Base-by-base conservation (phyloP, 2,888 invertebrate genomes). In the Nomada fabriciana region DNA sequence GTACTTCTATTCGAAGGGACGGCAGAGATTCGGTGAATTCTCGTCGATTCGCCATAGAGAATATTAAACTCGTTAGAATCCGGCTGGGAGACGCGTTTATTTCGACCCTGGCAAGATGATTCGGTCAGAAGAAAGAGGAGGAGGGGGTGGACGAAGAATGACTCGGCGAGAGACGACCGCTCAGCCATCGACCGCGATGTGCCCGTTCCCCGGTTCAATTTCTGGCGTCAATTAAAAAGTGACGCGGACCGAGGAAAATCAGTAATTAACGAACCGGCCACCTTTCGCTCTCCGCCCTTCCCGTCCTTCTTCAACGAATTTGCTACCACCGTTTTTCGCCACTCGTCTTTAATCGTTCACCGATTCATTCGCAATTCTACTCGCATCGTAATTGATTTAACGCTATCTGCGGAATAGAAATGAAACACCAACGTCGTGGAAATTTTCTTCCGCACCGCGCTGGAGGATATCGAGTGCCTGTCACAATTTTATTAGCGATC, bases 141-240 rank as follows among this genome's bases (percentile, higher is more conserved):
- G 52, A 60, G 50, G 78, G 50, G 65, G 65, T 75, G 82, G 63
- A 63, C 77, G 80, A 84, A 88, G 89, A 88, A 92, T 92, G 92
- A 93, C 92, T 91, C 65, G 89, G 90, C 92, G 85, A 85, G 89
- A 92, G 67, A 43, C 83, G 88, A 60, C n/a, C 82, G 81, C 47
- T 36, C 76, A 76, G 78, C 55, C 70, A 50, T 73, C 76, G 77
- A 70, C 79, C 64, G 68, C 68, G 63, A 61, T 68, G 80, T 23
- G 65, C 64, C 80, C 76, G 80, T 84, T 88, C 88, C 85, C 88
- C 83, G 90, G 90, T 92, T 92, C 91, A 92, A 93, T 93, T 92
- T 93, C 93, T 93, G 92, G 92, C 91, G 92, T 93, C 92, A 93
- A 93, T 93, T 92, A 93, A 93, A 93, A 93, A 93, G 93, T 93